Base-by-base conservation (phyloP, 1,140 invertebrate genomes). In the Adoxophyes honmai region DNA sequence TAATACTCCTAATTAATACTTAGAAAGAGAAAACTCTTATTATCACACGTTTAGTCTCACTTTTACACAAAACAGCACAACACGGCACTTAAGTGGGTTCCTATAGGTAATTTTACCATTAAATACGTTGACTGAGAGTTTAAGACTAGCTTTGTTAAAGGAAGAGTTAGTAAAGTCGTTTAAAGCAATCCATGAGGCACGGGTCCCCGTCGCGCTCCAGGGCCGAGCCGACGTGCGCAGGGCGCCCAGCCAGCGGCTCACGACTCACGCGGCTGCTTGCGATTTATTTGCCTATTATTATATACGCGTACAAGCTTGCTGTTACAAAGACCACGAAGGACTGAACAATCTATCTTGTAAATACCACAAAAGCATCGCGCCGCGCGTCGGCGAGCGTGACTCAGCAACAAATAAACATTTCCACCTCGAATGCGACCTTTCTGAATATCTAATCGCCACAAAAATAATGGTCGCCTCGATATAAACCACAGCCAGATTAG, bases 381-480 rank as follows among this genome's bases (percentile, higher is more conserved):
- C 10, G 9, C 37, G 7, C 13, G 37, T 42, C 4, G 1, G 39
- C 39, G 15, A 10, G 39, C 42, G 18, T 48, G 42, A 48, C 21
- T 48, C 42, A 48, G 18, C 42, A 48, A 48, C 9, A 48, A 48
- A 48, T 9, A 48, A 44, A 11, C 18, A 11, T 1, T 48, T 18
- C 15, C 16, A 10, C 18, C 21, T 28, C 8, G 42, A 28, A 48
- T 4, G 0, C 21, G 42, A 48, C 16, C 42, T 42, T 16, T 42
- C 10, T 18, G 39, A 44, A 44, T 44, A 44, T 44, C 39, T 44
- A 44, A 44, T 44, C 39, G 39, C 39, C 10, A 44, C 16, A 9
- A 16, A 42, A 38, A 36, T 36, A 16, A 44, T 44, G 11, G 7
- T 18, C 13, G 13, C 6, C 18, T 6, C 14, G n/a, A 11, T 38